Conservation (phyloP, 2,797 vertebrate genomes). For the Psittacula derbiana region DNA sequence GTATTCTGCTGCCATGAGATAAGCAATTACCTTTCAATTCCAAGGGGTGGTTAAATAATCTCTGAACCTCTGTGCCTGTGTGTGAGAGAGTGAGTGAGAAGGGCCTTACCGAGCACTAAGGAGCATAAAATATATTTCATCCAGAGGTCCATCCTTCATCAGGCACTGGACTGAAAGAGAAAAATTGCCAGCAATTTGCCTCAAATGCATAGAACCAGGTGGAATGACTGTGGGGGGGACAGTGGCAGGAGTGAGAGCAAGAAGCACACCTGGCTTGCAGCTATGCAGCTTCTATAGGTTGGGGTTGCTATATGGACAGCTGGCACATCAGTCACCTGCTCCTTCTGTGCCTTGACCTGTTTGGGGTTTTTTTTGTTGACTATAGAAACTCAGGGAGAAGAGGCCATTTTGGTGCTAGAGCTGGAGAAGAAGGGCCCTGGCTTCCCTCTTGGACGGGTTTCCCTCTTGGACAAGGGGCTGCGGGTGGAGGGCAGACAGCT, state of each 20-base stretch:
- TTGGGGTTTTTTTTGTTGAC: background rate
- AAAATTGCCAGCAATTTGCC: background rate
- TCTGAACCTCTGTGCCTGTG: background rate
- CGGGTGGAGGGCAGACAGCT: background rate
- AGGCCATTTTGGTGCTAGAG: background rate
- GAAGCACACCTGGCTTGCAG: rapidly evolving
- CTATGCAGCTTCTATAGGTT: background rate
- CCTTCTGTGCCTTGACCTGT: background rate
- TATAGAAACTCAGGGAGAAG: background rate
- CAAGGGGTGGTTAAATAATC: background rate
- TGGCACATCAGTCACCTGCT: background rate
- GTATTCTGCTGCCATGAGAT: background rate
- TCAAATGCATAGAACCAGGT: background rate
- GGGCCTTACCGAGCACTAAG: too few species aligned
- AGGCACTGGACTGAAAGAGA: background rate
- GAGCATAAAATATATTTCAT: background rate
- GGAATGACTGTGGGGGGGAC: background rate
- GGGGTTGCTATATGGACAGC: background rate
- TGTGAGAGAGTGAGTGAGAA: background rate
- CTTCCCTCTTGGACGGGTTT: background rate
- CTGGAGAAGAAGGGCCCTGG: background rate
- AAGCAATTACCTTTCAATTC: background rate
- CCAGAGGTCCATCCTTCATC: background rate
- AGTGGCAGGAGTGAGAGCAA: background rate
- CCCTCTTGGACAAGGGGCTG: background rate